A percentile compares a stretch with the other conserved stretches of the same genome.
Conservation (phyloP, 2,797 vertebrate species). For the Lateolabrax maculatus region DNA sequence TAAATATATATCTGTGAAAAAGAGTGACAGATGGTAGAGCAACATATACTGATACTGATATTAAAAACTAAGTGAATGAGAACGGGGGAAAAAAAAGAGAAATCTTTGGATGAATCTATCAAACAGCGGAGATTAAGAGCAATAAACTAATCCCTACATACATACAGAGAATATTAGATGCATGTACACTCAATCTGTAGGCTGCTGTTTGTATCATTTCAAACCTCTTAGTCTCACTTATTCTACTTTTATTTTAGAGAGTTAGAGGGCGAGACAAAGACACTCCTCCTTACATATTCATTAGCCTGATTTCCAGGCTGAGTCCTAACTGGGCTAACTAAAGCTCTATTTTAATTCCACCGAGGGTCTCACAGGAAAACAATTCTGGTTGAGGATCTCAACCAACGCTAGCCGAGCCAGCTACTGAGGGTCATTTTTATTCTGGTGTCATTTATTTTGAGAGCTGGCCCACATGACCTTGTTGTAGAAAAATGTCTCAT, state of each 20-base stretch:
- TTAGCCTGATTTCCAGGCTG: slow-evolving; percentile 72
- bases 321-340: slow-evolving; percentile 65
- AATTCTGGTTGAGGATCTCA: slow-evolving; percentile 54
- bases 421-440: slow-evolving; percentile 33
- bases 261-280: slow-evolving; percentile 62
- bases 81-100: background rate
- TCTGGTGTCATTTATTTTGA: slow-evolving; percentile 38
- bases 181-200: slow-evolving; percentile 2
- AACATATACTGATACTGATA: slow-evolving; percentile 56
- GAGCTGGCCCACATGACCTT: slow-evolving; percentile 30
- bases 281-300: slow-evolving; percentile 63
- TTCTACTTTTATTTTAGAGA: slow-evolving; percentile 35
- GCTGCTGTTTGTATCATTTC: slow-evolving; percentile 6
- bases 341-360: slow-evolving; percentile 67
- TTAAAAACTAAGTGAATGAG: slow-evolving; percentile 55
- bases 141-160: slow-evolving; percentile 49
- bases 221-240: slow-evolving; percentile 14
- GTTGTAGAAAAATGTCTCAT: slow-evolving; percentile 16
- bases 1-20: slow-evolving; percentile 50
- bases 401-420: slow-evolving; percentile 38
- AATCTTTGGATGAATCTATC: slow-evolving; percentile 55
- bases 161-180: slow-evolving; percentile 34
- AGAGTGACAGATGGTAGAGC: slow-evolving; percentile 62
- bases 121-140: slow-evolving; percentile 55
- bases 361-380: slow-evolving; percentile 63